phyloP scores from a whole-genome alignment of 1,140 invertebrate species.

The Nymphalis io region DNA sequence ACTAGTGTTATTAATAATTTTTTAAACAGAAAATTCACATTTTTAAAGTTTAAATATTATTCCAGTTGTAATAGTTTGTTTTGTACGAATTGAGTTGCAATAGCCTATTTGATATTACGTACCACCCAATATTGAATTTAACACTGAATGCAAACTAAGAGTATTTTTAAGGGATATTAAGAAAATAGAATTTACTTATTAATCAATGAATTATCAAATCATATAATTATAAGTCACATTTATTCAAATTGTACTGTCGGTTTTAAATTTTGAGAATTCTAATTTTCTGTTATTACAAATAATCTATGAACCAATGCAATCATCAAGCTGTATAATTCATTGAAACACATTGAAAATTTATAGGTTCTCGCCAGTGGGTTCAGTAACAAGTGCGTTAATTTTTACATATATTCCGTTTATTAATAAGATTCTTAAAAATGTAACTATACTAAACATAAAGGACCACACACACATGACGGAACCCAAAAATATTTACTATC shows the following conservation, averaged over 20 bases:
- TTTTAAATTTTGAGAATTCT: too few relatives aligned
- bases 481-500: slow-evolving; percentile 12
- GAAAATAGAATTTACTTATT: too few relatives aligned
- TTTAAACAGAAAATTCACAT: too few relatives aligned
- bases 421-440: slow-evolving; percentile 4
- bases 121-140: not conserved
- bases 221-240: not conserved
- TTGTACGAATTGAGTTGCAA: slow-evolving; percentile 6
- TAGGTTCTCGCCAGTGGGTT: slow-evolving; percentile 13
- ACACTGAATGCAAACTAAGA: not conserved
- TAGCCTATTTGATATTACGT: not conserved
- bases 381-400: slow-evolving; percentile 24
- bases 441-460: slow-evolving; percentile 1
- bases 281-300: not conserved
- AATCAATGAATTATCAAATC: too few relatives aligned
- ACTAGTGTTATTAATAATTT: too few relatives aligned
- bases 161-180: too few relatives aligned
- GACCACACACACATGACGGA: slow-evolving; percentile 5
- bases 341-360: not conserved
- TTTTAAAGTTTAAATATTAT: not conserved
- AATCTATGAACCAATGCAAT: not conserved
- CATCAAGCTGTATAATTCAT: not conserved
- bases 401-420: slow-evolving; percentile 9
- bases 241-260: not conserved
- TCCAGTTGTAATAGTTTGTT: not conserved